Percentiles rank a stretch among this genome's conserved stretches.
These are phyloP conservation scores for Penaeus japonicus DNA, from an alignment of 1,140 invertebrate genomes.

Conservation along the genomic window DNA sequence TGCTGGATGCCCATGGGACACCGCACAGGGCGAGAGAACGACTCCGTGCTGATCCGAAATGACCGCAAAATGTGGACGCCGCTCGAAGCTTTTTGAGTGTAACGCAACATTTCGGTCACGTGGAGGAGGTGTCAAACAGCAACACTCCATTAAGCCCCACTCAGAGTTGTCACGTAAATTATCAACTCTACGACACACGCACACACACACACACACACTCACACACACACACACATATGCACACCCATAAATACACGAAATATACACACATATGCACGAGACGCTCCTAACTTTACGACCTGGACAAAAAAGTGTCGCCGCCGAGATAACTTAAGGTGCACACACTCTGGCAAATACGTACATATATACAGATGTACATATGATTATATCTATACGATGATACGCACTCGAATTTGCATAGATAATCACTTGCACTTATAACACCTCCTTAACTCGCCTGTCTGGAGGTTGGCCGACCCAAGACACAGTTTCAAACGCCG, in stretches of 20 bases:
- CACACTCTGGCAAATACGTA: not conserved
- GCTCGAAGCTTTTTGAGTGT: constrained; percentile 26
- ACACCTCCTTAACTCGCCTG: too few species aligned
- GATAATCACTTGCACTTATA: not conserved
- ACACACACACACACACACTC: constrained; percentile 38
- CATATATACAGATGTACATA: not conserved
- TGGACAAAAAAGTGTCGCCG: too few species aligned
- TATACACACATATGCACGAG: not conserved
- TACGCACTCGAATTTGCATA: not conserved
- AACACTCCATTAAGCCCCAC: constrained; percentile 53
- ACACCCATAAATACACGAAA: constrained; percentile 2
- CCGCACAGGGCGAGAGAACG: too few species aligned
- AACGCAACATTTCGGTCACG: constrained; percentile 43
- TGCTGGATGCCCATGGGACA: too few species aligned
- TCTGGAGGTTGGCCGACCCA: too few species aligned
- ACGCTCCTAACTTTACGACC: too few species aligned
- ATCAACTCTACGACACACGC: constrained; percentile 47
- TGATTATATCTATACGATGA: not conserved
- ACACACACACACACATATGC: constrained; percentile 20
- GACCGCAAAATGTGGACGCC: too few species aligned
- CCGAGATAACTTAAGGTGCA: too few species aligned
- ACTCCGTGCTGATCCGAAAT: too few species aligned
- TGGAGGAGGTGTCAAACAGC: constrained; percentile 51
- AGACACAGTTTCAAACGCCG: too few species aligned
- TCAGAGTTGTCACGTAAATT: constrained; percentile 55